Base-by-base conservation (phyloP, 2,113 vertebrate genomes). In the Entelurus aequoreus region DNA sequence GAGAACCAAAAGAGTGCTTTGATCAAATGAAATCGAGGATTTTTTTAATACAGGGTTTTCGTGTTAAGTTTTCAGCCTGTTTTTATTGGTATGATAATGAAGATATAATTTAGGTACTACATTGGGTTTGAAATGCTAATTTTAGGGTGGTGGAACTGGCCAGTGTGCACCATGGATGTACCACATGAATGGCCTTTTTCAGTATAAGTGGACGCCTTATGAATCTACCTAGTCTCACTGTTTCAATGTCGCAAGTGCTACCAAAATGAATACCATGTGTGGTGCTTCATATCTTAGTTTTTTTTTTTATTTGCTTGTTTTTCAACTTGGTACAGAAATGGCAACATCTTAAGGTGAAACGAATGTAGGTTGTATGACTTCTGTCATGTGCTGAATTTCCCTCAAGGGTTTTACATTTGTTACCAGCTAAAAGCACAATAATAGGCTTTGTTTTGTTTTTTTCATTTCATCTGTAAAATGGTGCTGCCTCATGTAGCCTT, bases 101-200 rank as follows among this genome's bases (percentile, higher is more conserved):
- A 89, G 77, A 83, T 88, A 72, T 86, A 82, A 84, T n/a, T 61
- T 84, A 76, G 90, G 88, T 90, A 90, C 88, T 85, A 76, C 81
- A 82, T 69, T 77, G 81, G 74, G 76, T 77, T 84, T 79, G 63
- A 6, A 77, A 70, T 76, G 67, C 40, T 86, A 72, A 75, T 79
- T 81, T 60, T 71, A 81, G 74, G 63, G 28, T 68, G 69, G 54
- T 74, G 78, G 63, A 84, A 74, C 72, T 78, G 82, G 71, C 74
- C 61, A 2, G 11, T 53, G 71, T 82, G 83, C 78, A 12, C 6
- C 38, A 16, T 44, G 54, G 38, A 65, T 28, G 71, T 77, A 69
- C 76, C 80, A 81, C 72, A 14, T 19, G 60, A 57, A 70, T 73
- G 54, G 48, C 78, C 75, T 62, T 51, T 60, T 64, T 72, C 63